Percentiles rank a stretch among this genome's conserved stretches.
Evolutionary conservation across 2,888 invertebrate genomes (phyloP).

Genomic region (Platycheirus rosarum): DNA sequence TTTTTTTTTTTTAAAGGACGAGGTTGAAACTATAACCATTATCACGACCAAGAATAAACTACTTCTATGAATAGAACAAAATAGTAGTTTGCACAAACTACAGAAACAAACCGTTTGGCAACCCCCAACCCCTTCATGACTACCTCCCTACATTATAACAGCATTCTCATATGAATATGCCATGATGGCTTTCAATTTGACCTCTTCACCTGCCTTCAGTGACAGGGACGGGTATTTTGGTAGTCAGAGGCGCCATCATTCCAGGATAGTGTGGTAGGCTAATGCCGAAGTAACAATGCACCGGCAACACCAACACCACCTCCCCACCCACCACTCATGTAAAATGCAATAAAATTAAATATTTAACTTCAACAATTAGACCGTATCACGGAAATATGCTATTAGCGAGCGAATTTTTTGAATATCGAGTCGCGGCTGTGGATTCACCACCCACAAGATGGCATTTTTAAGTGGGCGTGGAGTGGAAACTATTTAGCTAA

Average conservation of each 20-base stretch:
- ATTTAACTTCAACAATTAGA: constrained; percentile 71
- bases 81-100: constrained; percentile 3
- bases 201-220: constrained; percentile 44
- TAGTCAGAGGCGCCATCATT: constrained; percentile 3
- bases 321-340: constrained; percentile 48
- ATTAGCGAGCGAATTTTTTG: constrained; percentile 68
- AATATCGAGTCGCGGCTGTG: constrained; percentile 25
- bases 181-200: constrained; percentile 54
- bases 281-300: constrained; percentile 13
- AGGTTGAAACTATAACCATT: constrained; percentile 8
- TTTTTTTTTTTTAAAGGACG: not conserved
- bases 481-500: constrained; percentile 68
- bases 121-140: not conserved
- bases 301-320: not conserved
- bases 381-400: constrained; percentile 71
- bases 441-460: not conserved
- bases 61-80: constrained; percentile 1
- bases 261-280: not conserved
- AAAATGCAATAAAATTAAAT: constrained; percentile 71
- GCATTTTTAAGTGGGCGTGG: constrained; percentile 48
- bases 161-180: constrained; percentile 45
- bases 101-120: constrained; percentile 11
- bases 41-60: constrained; percentile 19
- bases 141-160: not conserved
- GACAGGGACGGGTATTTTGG: constrained; percentile 10